Conservation (phyloP, 2,888 invertebrate genomes). For the Calameuta idolon region DNA sequence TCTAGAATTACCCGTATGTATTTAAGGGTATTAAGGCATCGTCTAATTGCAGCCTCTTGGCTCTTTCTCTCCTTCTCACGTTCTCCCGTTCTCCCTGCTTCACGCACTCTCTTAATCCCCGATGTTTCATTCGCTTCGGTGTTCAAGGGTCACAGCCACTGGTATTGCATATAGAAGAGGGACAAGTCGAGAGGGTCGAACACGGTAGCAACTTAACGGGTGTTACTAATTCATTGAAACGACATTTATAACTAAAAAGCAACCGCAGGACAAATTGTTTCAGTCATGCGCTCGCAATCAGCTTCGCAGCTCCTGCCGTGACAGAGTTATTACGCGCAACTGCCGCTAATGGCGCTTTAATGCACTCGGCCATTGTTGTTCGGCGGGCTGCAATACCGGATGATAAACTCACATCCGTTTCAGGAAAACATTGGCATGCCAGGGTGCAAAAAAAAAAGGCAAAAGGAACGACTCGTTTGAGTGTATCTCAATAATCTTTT, state of each 20-base stretch:
- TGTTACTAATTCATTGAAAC: constrained; percentile 21
- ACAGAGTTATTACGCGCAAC: constrained; percentile 17
- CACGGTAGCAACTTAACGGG: constrained; percentile 4
- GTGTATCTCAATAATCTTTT: fast-evolving
- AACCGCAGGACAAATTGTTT: constrained; percentile 24
- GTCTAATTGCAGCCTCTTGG: constrained; percentile 48
- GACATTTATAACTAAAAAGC: constrained; percentile 26
- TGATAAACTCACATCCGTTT: constrained; percentile 40
- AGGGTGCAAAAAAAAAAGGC: constrained; percentile 38
- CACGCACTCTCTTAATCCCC: not conserved
- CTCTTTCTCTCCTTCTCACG: constrained; percentile 15
- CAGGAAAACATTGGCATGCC: constrained; percentile 33
- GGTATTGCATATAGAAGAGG: not conserved
- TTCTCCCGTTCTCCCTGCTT: constrained; percentile 13
- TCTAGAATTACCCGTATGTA: constrained; percentile 53
- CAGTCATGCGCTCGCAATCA: constrained; percentile 25
- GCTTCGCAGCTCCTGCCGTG: constrained; percentile 11
- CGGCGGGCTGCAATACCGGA: not conserved
- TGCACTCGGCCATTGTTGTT: constrained; percentile 2
- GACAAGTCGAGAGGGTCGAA: not conserved
- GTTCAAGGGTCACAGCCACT: not conserved
- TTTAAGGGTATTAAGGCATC: constrained; percentile 51
- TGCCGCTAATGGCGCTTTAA: constrained; percentile 21
- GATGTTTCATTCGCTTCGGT: not conserved
- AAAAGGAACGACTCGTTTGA: constrained; percentile 8